Evolutionary conservation across 2,888 invertebrate genomes (phyloP).

Genomic region (Tridacna crocea): DNA sequence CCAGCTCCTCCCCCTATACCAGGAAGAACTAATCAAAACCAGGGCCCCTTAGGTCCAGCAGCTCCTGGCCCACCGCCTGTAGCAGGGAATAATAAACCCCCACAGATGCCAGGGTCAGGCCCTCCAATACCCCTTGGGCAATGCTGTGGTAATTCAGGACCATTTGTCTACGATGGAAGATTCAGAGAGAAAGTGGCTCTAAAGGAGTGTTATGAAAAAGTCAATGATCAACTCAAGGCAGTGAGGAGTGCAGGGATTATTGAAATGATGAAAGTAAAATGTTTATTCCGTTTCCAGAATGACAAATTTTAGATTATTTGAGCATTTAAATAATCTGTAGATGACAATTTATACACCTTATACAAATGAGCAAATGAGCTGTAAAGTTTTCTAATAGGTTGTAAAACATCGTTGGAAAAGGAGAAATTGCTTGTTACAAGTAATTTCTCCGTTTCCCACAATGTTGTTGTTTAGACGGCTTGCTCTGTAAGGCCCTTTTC

Average conservation of each 20-base stretch:
- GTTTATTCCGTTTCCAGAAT: too few relatives aligned
- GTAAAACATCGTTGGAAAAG: too few relatives aligned
- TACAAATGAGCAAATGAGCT: too few relatives aligned
- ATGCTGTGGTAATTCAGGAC: slow-evolving; percentile 32
- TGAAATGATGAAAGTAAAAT: slow-evolving; percentile 27
- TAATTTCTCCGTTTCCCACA: too few relatives aligned
- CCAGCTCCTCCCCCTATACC: background rate
- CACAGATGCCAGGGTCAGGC: slow-evolving; percentile 6
- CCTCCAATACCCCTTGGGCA: slow-evolving; percentile 10
- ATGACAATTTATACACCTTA: too few relatives aligned
- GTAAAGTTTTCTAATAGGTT: too few relatives aligned
- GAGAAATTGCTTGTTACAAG: too few relatives aligned
- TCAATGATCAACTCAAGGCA: slow-evolving; percentile 30
- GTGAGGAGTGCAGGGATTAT: slow-evolving; percentile 26
- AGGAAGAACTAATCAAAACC: too few relatives aligned
- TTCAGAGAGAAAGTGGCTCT: slow-evolving; percentile 38
- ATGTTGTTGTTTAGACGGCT: too few relatives aligned
- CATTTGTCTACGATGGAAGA: slow-evolving; percentile 35
- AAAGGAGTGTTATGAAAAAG: slow-evolving; percentile 47
- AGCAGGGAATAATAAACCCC: slow-evolving; percentile 3
- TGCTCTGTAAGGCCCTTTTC: too few relatives aligned
- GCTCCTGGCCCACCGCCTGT: background rate
- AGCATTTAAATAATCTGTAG: too few relatives aligned
- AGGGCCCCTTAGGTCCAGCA: background rate
- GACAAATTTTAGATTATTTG: too few relatives aligned